phyloP scores from a whole-genome alignment of 2,113 vertebrate species.

The Tautogolabrus adspersus region DNA sequence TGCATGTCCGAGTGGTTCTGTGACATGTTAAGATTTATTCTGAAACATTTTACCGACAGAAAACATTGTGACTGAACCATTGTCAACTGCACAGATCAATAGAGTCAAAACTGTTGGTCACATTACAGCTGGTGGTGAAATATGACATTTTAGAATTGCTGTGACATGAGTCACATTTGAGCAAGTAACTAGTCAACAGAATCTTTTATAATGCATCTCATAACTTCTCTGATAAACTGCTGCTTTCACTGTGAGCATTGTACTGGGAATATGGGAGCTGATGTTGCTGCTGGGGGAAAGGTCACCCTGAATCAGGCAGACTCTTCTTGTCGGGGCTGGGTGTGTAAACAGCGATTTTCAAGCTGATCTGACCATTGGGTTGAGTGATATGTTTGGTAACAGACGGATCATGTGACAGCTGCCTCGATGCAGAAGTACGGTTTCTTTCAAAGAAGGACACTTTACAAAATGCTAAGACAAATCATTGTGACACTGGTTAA shows the following conservation, averaged over 20 bases:
- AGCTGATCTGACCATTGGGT: not conserved
- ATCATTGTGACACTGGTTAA: not conserved
- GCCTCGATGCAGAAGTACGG: not conserved
- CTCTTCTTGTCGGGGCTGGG: not conserved
- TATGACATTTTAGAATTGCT: not conserved
- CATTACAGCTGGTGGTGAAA: not conserved
- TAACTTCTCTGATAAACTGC: not conserved
- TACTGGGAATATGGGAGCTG: constrained; percentile 1
- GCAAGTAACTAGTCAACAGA: not conserved
- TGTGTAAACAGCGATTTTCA: not conserved
- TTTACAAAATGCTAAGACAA: constrained; percentile 3
- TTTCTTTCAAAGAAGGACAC: not conserved
- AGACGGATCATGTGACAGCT: constrained; percentile 6
- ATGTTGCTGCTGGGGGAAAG: constrained; percentile 29
- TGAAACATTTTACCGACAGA: not conserved
- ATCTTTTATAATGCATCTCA: not conserved
- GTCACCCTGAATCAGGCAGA: constrained; percentile 1
- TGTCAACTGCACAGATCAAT: not conserved
- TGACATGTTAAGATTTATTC: not conserved
- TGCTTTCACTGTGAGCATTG: constrained; percentile 12
- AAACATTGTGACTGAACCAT: not conserved
- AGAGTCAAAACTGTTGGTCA: not conserved
- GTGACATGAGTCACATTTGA: constrained; percentile 4
- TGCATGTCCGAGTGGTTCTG: too few relatives aligned
- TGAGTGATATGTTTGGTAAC: not conserved